Evolutionary conservation across 1,140 invertebrate species (phyloP), one percentile per base, ranked within the genome.

Genomic region (Contarinia nasturtii): DNA sequence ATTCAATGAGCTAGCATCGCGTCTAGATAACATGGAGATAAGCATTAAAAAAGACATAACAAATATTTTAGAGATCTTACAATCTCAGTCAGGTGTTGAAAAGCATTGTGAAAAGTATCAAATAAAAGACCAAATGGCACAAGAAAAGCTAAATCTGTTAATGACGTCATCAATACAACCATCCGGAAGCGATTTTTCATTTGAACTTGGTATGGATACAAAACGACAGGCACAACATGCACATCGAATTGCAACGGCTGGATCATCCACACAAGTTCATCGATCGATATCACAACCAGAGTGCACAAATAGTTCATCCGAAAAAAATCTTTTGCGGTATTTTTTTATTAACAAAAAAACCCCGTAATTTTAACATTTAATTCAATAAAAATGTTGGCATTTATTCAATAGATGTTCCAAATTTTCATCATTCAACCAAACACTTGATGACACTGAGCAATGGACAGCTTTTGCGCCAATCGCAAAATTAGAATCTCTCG

Each of bases 401-500:
- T 3, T 17, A 19, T 22, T 50, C 45, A 27, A 21, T 33, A 50
- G 49, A 20, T 50, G 49, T 41, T 50, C 49, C 33, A 50, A 50
- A 45, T 50, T 48, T 18, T 50, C 49, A 22, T 50, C 49, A 19
- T 50, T 50, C 20, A 50, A 50, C 38, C 49, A 50, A 47, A 42
- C 49, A 22, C 45, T 50, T 43, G 49, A 50, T 14, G 49, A 50
- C 18, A 22, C 34, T n/a, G 46, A 50, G 12, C 33, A 50, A 17
- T 48, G 46, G 42, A 45, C 46, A 18, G 33, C 48, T 1, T 50
- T 50, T 48, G 75, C 76, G 34, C 76, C 76, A 19, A 77, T 77
- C 46, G 76, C 75, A 27, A 73, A 73, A 54, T 61, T 77, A 50
- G 76, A 79, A 53, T 77, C 75, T 15, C 59, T 79, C 44, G 76